Base-by-base conservation (phyloP, 1,140 invertebrate species). In the Gryllus bimaculatus region DNA sequence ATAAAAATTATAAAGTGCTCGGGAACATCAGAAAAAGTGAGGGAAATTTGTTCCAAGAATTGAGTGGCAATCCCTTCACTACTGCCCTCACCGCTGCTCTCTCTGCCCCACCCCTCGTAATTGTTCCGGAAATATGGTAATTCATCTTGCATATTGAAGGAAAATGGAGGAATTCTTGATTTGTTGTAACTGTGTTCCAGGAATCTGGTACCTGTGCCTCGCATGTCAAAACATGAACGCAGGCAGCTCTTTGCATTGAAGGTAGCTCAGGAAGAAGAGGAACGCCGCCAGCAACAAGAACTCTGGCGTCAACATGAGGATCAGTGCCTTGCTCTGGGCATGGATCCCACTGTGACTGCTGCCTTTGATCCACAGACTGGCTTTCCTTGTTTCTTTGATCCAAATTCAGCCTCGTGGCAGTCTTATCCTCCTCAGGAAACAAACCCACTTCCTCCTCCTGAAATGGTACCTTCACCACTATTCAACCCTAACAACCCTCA, bases 161-260 rank as follows among this genome's bases (percentile, higher is more conserved):
- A 73, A 20, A 4, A 18, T 73, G 15, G 15, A 73, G 1, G 20
- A 73, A 73, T 73, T 73, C 4, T 73, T 73, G 20, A 18, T 18
- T 20, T 73, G 26, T 39, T 39, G 26, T 2, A 39, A 39, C 26
- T 39, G 26, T 39, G 26, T 39, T 79, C 26, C 39, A 79, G 78
- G 13, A 75, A 48, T 8, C 18, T 79, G 66, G 73, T 79, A 13
- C 78, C 78, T 20, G 47, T 79, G 39, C 78, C 78, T 47, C 87
- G 87, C 77, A 85, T 93, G 83, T 89, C 89, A 0, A 94, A 94
- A 85, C 89, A 91, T 76, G 90, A 94, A 82, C 85, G 93, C 8
- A 85, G 95, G 48, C 91, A 93, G 83, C 85, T 93, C 77, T 96
- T 96, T 86, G 94, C 92, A 26, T 84, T 91, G 20, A 91, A 94